Evolutionary conservation across 2,113 vertebrate genomes (phyloP).

Genomic region (Ivindomyrus marchei): DNA sequence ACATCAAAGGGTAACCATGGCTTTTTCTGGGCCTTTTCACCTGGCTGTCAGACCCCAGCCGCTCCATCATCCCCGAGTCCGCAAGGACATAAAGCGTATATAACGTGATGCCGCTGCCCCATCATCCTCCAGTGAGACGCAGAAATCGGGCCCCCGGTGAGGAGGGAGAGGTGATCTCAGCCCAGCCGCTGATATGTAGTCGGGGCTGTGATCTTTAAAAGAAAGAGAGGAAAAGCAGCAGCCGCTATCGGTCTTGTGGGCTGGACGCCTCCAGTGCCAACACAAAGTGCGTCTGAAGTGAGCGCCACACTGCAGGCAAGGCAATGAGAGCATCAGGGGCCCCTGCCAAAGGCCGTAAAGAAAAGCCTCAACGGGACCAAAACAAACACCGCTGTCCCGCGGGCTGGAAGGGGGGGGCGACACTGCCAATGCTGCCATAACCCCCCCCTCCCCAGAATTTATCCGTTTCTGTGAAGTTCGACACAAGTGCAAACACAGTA

Average conservation of each 20-base stretch:
- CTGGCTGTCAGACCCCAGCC: neutral
- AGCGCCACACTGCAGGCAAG: neutral
- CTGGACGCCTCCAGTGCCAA: neutral
- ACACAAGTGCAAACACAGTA: neutral
- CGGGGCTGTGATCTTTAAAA: neutral
- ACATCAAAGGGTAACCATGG: neutral
- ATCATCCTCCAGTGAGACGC: neutral
- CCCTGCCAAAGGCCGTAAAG: neutral
- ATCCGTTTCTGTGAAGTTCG: neutral
- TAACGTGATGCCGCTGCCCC: neutral
- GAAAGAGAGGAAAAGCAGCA: neutral
- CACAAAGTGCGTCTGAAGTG: neutral
- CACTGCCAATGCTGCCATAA: neutral
- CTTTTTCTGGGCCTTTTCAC: neutral
- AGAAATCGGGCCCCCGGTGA: neutral
- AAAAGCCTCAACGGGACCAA: neutral
- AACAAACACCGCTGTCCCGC: neutral
- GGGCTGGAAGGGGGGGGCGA: neutral
- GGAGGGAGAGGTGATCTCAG: neutral
- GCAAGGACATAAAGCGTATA: neutral
- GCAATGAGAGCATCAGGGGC: neutral
- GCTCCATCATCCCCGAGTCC: neutral
- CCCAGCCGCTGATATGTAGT: neutral
- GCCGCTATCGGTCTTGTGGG: neutral
- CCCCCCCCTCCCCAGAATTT: neutral